Base-by-base conservation (phyloP, 1,140 invertebrate species). In the Drosophila mayri region DNA sequence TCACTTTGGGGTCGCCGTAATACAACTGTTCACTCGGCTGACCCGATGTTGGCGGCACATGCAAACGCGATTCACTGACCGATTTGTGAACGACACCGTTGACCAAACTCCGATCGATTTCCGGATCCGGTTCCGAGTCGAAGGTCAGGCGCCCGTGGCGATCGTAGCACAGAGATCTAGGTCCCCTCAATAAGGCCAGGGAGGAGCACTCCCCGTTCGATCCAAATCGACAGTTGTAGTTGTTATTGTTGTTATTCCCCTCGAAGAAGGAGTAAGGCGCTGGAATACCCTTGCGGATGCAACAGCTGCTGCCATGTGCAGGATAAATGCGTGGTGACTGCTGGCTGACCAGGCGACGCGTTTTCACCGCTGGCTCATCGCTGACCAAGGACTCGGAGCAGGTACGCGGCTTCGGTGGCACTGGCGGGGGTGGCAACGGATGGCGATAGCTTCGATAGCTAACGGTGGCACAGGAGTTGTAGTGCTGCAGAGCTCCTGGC, bases 81-180 rank as follows among this genome's bases (percentile, higher is more conserved):
- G 60, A 54, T 54, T 65, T 79, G 25, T 60, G 65, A 20, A 79
- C 50, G 12, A 22, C 59, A 11, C 60, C 43, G 57, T 50, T 70
- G 4, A 20, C 25, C 43, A 16, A 32, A 40, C 40, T 18, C 12
- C 11, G 16, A 12, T 50, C 60, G 18, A 64, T 38, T 68, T 55
- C 14, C 57, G 60, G 35, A 52, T 78, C 66, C 62, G 47, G 57
- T 59, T 67, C 57, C 58, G 37, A 59, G 49, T 64, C 74, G 28
- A 76, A 77, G 20, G 74, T 92, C 11, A 90, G 57, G n/a, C 91
- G 81, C 2, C 86, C 90, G 25, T 79, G 62, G 47, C 70, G 75
- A 76, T 92, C 91, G 73, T 91, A 92, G 59, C 84, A 67, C 12
- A 88, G 49, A 25, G 81, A 76, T 37, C 80, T 79, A n/a, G 81